Percentiles rank a stretch among this genome's conserved stretches.
phyloP scores from a whole-genome alignment of 92 coral and sea anemone species.

The Micromussa lordhowensis region DNA sequence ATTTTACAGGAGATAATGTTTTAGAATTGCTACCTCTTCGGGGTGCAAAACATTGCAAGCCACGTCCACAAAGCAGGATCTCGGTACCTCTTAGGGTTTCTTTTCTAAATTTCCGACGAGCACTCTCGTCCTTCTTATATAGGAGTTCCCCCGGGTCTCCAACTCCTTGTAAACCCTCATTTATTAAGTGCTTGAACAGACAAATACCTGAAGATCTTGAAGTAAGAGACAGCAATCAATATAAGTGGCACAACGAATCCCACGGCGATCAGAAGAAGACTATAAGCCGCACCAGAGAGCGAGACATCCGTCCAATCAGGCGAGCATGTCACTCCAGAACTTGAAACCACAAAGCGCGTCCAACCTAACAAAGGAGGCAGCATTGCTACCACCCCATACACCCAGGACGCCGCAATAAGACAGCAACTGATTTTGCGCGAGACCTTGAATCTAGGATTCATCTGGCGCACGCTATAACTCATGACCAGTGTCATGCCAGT shows the following conservation, averaged over 20 bases:
- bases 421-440: not conserved
- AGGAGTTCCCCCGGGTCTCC: not conserved
- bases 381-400: slow-evolving; percentile 40
- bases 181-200: not conserved
- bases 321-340: slow-evolving; percentile 55
- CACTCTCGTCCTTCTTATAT: too few relatives aligned
- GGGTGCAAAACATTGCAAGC: too few relatives aligned
- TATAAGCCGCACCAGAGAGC: slow-evolving; percentile 42
- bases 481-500: slow-evolving; percentile 48
- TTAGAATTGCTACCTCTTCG: too few relatives aligned
- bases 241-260: slow-evolving; percentile 53
- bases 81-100: too few relatives aligned
- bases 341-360: slow-evolving; percentile 51
- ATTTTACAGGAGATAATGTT: too few relatives aligned
- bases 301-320: slow-evolving; percentile 65
- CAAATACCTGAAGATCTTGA: slow-evolving; percentile 61
- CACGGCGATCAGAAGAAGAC: slow-evolving; percentile 47
- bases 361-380: slow-evolving; percentile 63
- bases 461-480: slow-evolving; percentile 37
- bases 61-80: too few relatives aligned
- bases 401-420: slow-evolving; percentile 53
- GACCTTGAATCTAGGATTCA: slow-evolving; percentile 37
- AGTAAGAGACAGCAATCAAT: slow-evolving; percentile 37
- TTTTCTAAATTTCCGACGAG: too few relatives aligned
- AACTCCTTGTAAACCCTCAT: not conserved